Base-by-base conservation (phyloP, 2,113 vertebrate species). In the Mustela nigripes region DNA sequence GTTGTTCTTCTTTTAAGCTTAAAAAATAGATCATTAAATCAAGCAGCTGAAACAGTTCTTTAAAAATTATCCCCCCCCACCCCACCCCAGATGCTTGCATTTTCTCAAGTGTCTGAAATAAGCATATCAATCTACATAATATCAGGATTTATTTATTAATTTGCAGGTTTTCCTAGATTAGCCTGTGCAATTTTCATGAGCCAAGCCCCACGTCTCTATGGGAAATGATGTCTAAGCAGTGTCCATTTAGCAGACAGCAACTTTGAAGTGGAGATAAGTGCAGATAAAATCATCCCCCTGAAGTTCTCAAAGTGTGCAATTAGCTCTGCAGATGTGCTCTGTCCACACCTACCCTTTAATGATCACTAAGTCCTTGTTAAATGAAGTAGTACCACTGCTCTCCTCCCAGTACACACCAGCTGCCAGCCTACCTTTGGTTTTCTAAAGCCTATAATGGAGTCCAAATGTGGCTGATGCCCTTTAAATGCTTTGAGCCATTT, bases 101-200 rank as follows among this genome's bases (percentile, higher is more conserved):
- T 97, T 98, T 95, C 98, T 98, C 93, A 98, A 98, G 96, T 97
- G 94, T 89, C 89, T 97, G 89, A 94, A 97, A 94, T 96, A 97
- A 97, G 96, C 85, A 73, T 97, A 95, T 94, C 94, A 91, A 94
- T 98, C 97, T 97, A 89, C 97, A 98, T 97, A 98, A 93, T 69
- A 95, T 97, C 85, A 98, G 42, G 33, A 91, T 85, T 95, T 96
- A 92, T 95, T 97, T 96, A 97, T 89, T 94, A 97, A 95, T 97
- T 93, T 95, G 56, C 82, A 96, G 73, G 89, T 90, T 76, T 96
- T 97, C 36, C 91, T 87, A 95, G 85, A 93, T 96, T 94, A 95
- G 96, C 62, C 78, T 91, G 28, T 69, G 97, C 71, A 91, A n/a
- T 93, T 97, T 96, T 95, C 89, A 96, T 89, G 89, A 97, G 62